phyloP scores from a whole-genome alignment of 2,888 invertebrate genomes.

The Sipha maydis region DNA sequence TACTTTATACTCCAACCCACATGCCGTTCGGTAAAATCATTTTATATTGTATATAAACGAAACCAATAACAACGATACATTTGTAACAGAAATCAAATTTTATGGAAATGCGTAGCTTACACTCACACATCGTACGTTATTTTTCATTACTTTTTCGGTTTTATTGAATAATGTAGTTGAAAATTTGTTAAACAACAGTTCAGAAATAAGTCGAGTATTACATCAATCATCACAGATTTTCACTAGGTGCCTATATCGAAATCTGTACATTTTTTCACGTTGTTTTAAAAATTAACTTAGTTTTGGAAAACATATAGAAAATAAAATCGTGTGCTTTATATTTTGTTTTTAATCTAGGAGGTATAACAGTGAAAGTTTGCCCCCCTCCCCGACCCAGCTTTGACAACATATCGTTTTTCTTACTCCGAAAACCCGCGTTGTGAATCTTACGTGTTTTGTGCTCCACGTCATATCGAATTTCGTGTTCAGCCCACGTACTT shows the following conservation, averaged over 20 bases:
- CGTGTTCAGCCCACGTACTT: background rate
- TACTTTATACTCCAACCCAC: too few relatives aligned
- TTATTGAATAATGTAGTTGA: background rate
- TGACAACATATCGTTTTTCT: constrained; percentile 34
- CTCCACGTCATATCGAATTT: constrained; percentile 19
- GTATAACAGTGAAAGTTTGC: background rate
- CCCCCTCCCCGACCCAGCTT: background rate
- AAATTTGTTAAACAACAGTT: background rate
- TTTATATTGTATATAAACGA: too few relatives aligned
- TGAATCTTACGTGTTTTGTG: constrained; percentile 3
- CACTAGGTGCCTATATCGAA: background rate
- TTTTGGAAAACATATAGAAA: background rate
- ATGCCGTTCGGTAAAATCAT: too few relatives aligned
- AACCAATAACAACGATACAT: background rate
- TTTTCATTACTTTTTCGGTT: too few relatives aligned
- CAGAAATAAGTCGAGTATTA: background rate
- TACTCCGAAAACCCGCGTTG: constrained; percentile 26
- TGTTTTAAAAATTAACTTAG: background rate
- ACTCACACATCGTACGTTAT: too few relatives aligned
- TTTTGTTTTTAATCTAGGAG: constrained; percentile 1
- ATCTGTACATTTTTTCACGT: background rate
- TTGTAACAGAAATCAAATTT: background rate
- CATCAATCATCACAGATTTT: background rate
- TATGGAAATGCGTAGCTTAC: background rate
- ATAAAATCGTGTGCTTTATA: background rate